Conservation (phyloP, 1,140 invertebrate species). For the Xylocopa sonorina region DNA sequence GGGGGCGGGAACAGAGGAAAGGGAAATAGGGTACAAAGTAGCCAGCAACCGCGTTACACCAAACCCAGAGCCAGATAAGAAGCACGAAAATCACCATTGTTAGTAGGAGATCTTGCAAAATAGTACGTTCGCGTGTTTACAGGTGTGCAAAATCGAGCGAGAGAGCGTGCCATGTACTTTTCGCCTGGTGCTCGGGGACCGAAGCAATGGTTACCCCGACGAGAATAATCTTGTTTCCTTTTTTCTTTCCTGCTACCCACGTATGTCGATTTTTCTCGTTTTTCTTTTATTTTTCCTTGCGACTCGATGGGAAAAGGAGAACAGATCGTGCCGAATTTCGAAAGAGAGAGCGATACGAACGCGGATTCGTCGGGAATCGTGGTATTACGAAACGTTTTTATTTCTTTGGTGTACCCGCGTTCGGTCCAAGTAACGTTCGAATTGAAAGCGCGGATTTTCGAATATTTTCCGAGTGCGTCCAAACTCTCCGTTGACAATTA, state of each 20-base stretch:
- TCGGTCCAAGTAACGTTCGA: neutral
- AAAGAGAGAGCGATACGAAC: conserved; percentile 29
- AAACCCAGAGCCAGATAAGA: conserved; percentile 79
- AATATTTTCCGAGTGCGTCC: conserved; percentile 1
- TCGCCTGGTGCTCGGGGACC: neutral
- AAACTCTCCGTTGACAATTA: neutral
- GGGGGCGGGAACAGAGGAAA: conserved; percentile 25
- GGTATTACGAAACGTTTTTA: neutral
- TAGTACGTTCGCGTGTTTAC: conserved; percentile 63
- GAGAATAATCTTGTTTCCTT: neutral
- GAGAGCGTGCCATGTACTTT: conserved; percentile 46
- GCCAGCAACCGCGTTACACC: conserved; percentile 81
- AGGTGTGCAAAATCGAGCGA: conserved; percentile 60
- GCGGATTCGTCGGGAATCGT: neutral
- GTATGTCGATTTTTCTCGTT: neutral
- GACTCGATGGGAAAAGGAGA: neutral
- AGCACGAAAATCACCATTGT: conserved; percentile 77
- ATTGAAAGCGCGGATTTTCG: neutral
- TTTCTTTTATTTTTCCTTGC: neutral
- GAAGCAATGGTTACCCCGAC: conserved; percentile 14
- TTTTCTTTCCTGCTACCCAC: neutral
- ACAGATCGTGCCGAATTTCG: neutral
- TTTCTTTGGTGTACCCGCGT: neutral
- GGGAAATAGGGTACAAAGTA: conserved; percentile 76
- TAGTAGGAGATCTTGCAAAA: conserved; percentile 72